Evolutionary conservation across 1,140 invertebrate genomes (phyloP), one percentile per base, ranked within the genome.

Genomic region (Drosophila erecta): DNA sequence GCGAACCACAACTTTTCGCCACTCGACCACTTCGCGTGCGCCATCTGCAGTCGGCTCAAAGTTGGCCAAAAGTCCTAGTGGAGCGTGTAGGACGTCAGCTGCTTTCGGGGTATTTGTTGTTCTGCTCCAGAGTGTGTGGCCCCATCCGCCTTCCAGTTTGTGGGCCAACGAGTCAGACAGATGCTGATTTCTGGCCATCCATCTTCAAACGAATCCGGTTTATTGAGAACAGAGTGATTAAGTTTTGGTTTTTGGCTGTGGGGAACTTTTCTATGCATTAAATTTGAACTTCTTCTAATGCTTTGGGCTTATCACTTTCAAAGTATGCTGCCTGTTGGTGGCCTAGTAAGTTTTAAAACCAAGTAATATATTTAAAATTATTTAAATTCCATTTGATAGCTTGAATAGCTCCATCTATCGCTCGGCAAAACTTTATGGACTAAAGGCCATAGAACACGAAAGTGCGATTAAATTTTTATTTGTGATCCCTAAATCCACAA

Each of bases 11-110:
- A 56, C 46, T 58, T 64, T 61, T 46, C 41, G 40, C 33, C 49
- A 44, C 17, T 72, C 75, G 46, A 44, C 43, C 57, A 56, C 57
- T 81, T 86, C 59, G 75, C 83, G 83, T 86, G 81, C 50, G 66
- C 50, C 81, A 84, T 76, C 65, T 72, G 74, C 70, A 62, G 46
- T 55, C 60, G 51, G 64, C 69, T 59, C 66, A 79, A 86, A 86
- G 77, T 51, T 76, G 47, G 54, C 54, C 49, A 37, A 58, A 86
- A 86, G 71, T 83, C 84, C 75, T 66, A 87, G 75, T 79, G 83
- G 75, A 78, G 72, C 77, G 73, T 85, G 73, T 85, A 76, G 79
- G 61, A 55, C 79, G 83, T 76, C 83, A 86, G 81, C 78, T 86
- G 81, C 43, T 74, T 54, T 37, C 11, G 6, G 43, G 24, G 49